phyloP scores from a whole-genome alignment of 1,140 invertebrate species.

The Maniola jurtina region DNA sequence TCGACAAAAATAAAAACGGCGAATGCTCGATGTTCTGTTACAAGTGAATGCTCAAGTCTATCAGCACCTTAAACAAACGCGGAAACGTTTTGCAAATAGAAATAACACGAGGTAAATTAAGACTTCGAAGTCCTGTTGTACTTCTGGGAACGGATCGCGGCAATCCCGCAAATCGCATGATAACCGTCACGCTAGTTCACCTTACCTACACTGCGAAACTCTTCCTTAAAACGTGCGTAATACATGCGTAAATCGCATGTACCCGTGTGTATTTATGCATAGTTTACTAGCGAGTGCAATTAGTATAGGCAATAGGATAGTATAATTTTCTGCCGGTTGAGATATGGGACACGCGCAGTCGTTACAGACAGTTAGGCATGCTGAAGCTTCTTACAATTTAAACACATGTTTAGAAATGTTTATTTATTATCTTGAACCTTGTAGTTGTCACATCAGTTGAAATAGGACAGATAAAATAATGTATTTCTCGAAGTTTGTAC shows the following conservation, averaged over 20 bases:
- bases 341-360: background rate
- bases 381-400: background rate
- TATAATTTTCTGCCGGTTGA: slow-evolving; percentile 4
- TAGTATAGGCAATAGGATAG: background rate
- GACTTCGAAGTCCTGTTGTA: slow-evolving; percentile 1
- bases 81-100: background rate
- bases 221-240: background rate
- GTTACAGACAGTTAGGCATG: background rate
- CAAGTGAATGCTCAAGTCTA: too few species aligned
- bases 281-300: background rate
- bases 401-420: background rate
- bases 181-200: slow-evolving; percentile 21
- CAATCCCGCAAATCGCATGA: slow-evolving; percentile 26
- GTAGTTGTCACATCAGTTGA: background rate
- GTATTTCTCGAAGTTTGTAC: too few species aligned
- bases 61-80: too few species aligned
- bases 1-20: too few species aligned
- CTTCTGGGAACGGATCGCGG: slow-evolving; percentile 46
- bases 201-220: slow-evolving; percentile 10
- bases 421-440: background rate
- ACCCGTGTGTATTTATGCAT: background rate
- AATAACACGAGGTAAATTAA: background rate
- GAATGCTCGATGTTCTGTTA: too few species aligned
- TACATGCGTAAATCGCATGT: background rate
- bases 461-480: too few species aligned